Evolutionary conservation across 2,797 vertebrate genomes (phyloP).

Genomic region (Onychomys torridus): DNA sequence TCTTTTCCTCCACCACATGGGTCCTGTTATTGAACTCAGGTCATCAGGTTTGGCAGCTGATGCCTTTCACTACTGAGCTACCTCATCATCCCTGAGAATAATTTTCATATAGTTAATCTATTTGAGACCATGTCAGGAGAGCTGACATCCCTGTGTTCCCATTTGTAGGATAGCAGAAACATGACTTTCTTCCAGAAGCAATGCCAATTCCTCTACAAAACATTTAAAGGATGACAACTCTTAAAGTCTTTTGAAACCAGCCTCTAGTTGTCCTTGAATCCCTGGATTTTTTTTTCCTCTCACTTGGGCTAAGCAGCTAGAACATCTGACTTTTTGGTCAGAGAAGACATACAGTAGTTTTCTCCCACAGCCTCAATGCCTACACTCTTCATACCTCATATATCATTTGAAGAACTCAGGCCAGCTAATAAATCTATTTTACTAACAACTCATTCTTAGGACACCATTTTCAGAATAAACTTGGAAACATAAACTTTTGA

Average conservation of each 20-base stretch:
- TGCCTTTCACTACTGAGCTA: neutral
- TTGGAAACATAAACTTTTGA: constrained; percentile 24
- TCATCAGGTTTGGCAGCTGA: neutral
- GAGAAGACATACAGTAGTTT: constrained; percentile 3
- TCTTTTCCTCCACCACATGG: neutral
- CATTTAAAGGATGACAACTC: neutral
- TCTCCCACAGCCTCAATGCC: neutral
- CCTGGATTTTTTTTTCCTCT: neutral
- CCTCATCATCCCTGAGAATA: neutral
- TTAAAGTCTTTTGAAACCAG: constrained; percentile 20
- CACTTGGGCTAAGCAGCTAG: neutral
- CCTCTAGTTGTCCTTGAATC: neutral
- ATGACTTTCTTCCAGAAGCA: neutral
- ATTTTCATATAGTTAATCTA: neutral
- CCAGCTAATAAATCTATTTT: neutral
- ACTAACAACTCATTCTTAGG: neutral
- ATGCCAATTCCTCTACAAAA: neutral
- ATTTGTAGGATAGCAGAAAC: neutral
- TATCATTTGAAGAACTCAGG: constrained; percentile 42
- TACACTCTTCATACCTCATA: constrained; percentile 17
- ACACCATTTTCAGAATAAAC: neutral
- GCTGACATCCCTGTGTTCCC: neutral
- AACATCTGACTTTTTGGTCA: neutral
- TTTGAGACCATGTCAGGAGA: neutral
- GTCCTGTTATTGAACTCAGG: neutral